Evolutionary conservation across 2,888 invertebrate genomes (phyloP), one percentile per base, ranked within the genome.

Genomic region (Leptinotarsa juncta): DNA sequence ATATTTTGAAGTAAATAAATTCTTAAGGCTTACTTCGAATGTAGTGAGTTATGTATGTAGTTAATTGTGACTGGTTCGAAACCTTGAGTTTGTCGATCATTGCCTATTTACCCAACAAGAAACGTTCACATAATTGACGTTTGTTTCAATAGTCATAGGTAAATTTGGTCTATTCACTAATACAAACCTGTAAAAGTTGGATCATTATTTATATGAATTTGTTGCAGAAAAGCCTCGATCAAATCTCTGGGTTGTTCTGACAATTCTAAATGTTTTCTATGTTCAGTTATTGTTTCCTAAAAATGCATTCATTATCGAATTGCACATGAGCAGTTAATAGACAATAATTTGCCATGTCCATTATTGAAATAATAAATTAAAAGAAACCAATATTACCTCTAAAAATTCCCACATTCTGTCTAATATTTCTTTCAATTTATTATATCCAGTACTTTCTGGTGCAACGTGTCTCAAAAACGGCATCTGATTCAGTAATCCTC

Each of bases 401-500:
- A 93, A 87, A 78, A 93, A 91, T 26, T 86, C 84, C 82, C 90
- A 90, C 74, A 93, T 87, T 78, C 90, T 90, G 18, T 86, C 78
- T 72, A 92, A 89, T 48, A 91, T 88, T 10, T 86, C 86, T 69
- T 88, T 86, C 23, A 92, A 88, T 14, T 90, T 86, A 1, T 89
- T 88, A 84, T 93, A 94, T 0, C 94, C 94, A 70, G 90, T 91
- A 26, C 89, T 82, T 74, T 91, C 88, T 0, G 94, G 94, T 4
- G 91, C 90, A 12, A 94, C 79, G 82, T 90, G 91, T 72, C 94
- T 89, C 71, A 93, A 85, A 87, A 93, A 91, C 0, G 95, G 94
- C 83, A 93, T 87, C 80, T 93, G 92, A 79, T 93, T 93, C 12
- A 94, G 84, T 73, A 93, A 84, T 0, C 94, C 94, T 3, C 94